Evolutionary conservation across 2,797 vertebrate species (phyloP), one percentile per base, ranked within the genome.

Genomic region (Naso thynnoides): DNA sequence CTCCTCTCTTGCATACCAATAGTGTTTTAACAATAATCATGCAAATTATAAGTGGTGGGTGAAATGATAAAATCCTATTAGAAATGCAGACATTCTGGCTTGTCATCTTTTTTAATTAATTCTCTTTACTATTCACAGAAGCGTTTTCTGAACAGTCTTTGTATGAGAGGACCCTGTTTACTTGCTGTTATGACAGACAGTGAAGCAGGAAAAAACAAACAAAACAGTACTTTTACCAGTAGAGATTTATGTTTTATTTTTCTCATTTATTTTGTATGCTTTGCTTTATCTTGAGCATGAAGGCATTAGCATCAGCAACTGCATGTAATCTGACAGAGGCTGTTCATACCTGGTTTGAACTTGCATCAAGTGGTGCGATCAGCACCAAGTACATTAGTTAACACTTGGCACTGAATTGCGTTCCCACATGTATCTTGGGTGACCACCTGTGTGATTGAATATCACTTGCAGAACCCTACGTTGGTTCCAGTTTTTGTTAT

Each of bases 211-310:
- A 6, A 23, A 49, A 27, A 16, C 21, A 33, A 1, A 48, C 8
- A 4, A 33, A 33, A 33, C 33, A 18, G 27, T 21, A 1, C 3
- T 19, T 2, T 2, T 21, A 13, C 36, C 19, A 52, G 23, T 16
- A 13, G 9, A 41, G 10, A 19, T 76, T 14, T 23, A 53, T n/a
- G 3, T 50, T 70, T 23, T 2, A 70, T 24, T 6, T 41, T 64
- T 70, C 49, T 53, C 21, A 44, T 31, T 5, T 1, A 7, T 29
- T 60, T 70, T 21, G 13, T 16, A 19, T 55, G 24, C 36, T 36
- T 33, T 58, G 19, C 29, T 54, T 50, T n/a, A 42, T 42, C 29
- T 70, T 19, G 39, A 60, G 19, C 21, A 42, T 71, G 2, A 14
- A 44, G 4, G 38, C 54, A 49, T 23, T 58, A 23, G 14, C 33